Percentiles rank a stretch among this genome's conserved stretches.
These are phyloP conservation scores for Tiliacea aurago DNA, from an alignment of 2,888 invertebrate species.

Conservation along the genomic window DNA sequence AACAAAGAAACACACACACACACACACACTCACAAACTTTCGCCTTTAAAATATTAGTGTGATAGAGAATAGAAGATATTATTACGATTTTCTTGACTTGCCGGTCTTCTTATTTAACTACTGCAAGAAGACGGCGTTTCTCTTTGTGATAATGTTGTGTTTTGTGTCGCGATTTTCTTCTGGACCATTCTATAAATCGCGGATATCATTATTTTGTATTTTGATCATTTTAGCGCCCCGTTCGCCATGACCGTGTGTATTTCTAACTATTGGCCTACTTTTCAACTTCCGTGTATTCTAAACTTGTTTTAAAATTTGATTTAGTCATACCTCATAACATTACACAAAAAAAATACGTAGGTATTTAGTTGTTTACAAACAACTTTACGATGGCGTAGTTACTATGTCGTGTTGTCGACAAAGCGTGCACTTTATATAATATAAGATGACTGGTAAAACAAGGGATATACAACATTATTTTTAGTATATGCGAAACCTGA, in stretches of 20 bases:
- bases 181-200: neutral
- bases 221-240: neutral
- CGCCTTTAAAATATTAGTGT: no score
- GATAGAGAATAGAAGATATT: no score
- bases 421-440: slow-evolving; percentile 11
- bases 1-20: no score
- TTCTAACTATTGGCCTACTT: slow-evolving; percentile 44
- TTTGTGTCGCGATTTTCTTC: neutral
- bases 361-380: slow-evolving; percentile 44
- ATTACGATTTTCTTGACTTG: no score
- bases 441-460: neutral
- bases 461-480: no score
- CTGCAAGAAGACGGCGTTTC: neutral
- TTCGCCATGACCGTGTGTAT: slow-evolving; percentile 15
- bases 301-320: slow-evolving; percentile 33
- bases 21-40: no score
- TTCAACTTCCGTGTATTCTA: slow-evolving; percentile 35
- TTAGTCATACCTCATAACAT: slow-evolving; percentile 18
- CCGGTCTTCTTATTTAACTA: no score
- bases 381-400: slow-evolving; percentile 22
- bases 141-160: no score
- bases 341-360: slow-evolving; percentile 22
- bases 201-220: neutral
- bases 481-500: no score
- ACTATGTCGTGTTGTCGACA: neutral